Conservation (phyloP, 2,113 vertebrate species). For the Oceanites oceanicus region DNA sequence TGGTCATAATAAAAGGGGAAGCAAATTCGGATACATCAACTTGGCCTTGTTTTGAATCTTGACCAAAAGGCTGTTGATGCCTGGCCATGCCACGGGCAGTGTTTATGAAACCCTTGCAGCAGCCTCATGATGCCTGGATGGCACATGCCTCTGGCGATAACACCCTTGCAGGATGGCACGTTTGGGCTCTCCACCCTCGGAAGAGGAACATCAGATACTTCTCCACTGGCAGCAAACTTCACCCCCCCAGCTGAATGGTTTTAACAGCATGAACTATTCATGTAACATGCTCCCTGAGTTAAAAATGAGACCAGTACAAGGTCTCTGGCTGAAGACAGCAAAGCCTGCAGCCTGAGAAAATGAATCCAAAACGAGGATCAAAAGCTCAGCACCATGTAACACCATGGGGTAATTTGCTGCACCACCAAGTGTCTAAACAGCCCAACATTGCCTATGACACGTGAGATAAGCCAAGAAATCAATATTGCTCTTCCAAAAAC, state of each 20-base stretch:
- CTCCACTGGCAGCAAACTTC: background rate
- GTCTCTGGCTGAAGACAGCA: background rate
- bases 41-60: background rate
- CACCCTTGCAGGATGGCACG: background rate
- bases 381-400: background rate
- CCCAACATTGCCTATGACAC: background rate
- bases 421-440: background rate
- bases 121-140: rapidly evolving
- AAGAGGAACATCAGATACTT: background rate
- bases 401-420: background rate
- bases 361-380: background rate
- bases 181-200: rapidly evolving
- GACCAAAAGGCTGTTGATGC: background rate
- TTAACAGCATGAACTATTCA: background rate
- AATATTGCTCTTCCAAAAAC: background rate
- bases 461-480: background rate
- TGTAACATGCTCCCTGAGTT: background rate
- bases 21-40: background rate
- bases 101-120: background rate
- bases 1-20: background rate
- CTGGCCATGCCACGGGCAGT: rapidly evolving
- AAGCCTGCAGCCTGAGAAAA: background rate
- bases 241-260: background rate
- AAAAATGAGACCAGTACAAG: background rate
- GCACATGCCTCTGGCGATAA: background rate